Evolutionary conservation across 2,113 vertebrate species (phyloP).

Genomic region (Syngnathus floridae): DNA sequence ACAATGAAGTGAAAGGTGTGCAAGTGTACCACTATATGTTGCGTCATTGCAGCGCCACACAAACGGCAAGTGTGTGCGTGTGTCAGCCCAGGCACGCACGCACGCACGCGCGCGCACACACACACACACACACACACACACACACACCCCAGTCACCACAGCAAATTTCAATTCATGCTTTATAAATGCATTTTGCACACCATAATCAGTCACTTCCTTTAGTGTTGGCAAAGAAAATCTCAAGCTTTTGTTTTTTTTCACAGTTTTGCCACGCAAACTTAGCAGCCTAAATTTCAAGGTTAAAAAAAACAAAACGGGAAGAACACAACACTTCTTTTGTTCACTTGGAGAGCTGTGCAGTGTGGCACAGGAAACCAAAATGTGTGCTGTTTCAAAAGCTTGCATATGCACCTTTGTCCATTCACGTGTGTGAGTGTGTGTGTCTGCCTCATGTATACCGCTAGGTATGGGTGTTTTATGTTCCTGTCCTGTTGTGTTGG

Average conservation of each 20-base stretch:
- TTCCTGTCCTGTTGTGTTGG: conserved; percentile 48
- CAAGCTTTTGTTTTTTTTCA: neutral
- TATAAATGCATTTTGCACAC: neutral
- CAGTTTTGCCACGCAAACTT: neutral
- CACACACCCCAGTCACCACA: neutral
- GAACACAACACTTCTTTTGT: conserved; percentile 2
- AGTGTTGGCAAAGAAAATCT: neutral
- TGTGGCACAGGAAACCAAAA: neutral
- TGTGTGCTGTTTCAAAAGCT: conserved; percentile 1
- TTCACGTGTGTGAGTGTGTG: conserved; percentile 4
- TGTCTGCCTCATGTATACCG: neutral
- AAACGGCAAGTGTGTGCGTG: neutral
- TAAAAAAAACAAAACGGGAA: neutral
- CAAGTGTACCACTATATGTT: neutral
- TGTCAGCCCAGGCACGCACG: neutral
- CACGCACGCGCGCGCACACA: neutral
- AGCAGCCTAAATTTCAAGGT: neutral
- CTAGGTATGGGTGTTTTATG: conserved; percentile 33
- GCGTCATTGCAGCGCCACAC: neutral
- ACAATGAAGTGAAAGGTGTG: conserved; percentile 14
- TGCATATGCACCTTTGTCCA: conserved; percentile 4
- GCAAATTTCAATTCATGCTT: neutral
- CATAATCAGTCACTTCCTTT: neutral
- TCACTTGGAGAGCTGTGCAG: neutral
- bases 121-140: neutral